phyloP scores from a whole-genome alignment of 2,888 invertebrate genomes.

The Phalera bucephala region DNA sequence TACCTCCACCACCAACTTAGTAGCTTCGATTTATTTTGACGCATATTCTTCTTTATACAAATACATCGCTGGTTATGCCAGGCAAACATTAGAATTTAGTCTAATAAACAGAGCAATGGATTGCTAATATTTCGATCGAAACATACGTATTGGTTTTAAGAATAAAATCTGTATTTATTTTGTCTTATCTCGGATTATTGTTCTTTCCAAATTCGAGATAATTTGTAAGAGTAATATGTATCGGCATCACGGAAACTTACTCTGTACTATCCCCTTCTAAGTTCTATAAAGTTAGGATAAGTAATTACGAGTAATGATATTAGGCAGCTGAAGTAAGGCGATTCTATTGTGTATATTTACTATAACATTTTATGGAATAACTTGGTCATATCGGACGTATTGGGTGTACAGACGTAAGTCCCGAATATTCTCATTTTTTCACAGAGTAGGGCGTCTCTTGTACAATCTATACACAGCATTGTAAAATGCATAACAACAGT shows the following conservation, averaged over 20 bases:
- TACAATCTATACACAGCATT: too few species aligned
- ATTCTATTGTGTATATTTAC: slow-evolving; percentile 7
- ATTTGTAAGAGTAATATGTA: slow-evolving; percentile 19
- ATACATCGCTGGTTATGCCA: slow-evolving; percentile 27
- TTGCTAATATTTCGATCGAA: not conserved
- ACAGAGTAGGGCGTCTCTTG: too few species aligned
- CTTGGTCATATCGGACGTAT: too few species aligned
- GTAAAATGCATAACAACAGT: too few species aligned
- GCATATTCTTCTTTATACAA: slow-evolving; percentile 31
- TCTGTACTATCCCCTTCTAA: not conserved
- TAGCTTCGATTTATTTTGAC: slow-evolving; percentile 42
- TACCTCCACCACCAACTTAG: slow-evolving; percentile 47
- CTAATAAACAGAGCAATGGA: slow-evolving; percentile 15
- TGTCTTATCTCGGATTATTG: slow-evolving; percentile 27
- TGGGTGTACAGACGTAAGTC: too few species aligned
- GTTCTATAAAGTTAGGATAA: slow-evolving; percentile 6
- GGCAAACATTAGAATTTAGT: not conserved
- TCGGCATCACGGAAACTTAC: not conserved
- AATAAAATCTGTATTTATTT: slow-evolving; percentile 22
- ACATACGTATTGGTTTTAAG: slow-evolving; percentile 1
- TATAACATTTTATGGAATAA: not conserved
- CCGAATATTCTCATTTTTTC: too few species aligned
- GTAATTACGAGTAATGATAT: slow-evolving; percentile 15
- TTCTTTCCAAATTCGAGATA: slow-evolving; percentile 24
- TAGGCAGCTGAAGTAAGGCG: slow-evolving; percentile 10